Evolutionary conservation across 2,797 vertebrate species (phyloP).

Genomic region (Aeoliscus strigatus): DNA sequence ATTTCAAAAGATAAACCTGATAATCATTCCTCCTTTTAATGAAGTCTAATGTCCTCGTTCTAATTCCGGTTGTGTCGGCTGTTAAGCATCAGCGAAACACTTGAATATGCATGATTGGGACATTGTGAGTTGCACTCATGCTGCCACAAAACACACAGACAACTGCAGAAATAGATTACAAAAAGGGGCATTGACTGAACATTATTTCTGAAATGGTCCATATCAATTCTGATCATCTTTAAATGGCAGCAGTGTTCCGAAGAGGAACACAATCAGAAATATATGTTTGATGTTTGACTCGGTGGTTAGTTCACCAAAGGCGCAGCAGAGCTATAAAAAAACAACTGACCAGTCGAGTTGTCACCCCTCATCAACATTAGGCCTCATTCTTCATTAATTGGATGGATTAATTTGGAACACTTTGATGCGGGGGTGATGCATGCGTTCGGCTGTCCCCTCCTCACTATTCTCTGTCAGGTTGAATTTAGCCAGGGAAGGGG

Average conservation of each 20-base stretch:
- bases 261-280: constrained; percentile 39
- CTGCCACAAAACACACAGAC: constrained; percentile 66
- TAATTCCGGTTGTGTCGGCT: constrained; percentile 74
- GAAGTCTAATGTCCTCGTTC: constrained; percentile 81
- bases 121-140: constrained; percentile 55
- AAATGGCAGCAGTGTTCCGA: constrained; percentile 53
- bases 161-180: constrained; percentile 75
- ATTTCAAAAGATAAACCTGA: constrained; percentile 83
- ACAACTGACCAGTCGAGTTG: constrained; percentile 77
- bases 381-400: constrained; percentile 94
- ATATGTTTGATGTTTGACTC: constrained; percentile 71
- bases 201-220: constrained; percentile 79
- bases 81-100: constrained; percentile 72
- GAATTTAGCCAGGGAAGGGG: constrained; percentile 90
- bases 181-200: constrained; percentile 73
- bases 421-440: constrained; percentile 88
- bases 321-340: constrained; percentile 60
- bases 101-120: constrained; percentile 78
- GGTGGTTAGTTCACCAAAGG: constrained; percentile 58
- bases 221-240: constrained; percentile 71
- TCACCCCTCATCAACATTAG: constrained; percentile 83
- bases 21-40: constrained; percentile 83
- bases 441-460: constrained; percentile 75
- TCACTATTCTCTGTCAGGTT: constrained; percentile 73
- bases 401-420: constrained; percentile 93